Conservation (phyloP, 2,113 vertebrate species). For the Pyxicephalus adspersus region DNA sequence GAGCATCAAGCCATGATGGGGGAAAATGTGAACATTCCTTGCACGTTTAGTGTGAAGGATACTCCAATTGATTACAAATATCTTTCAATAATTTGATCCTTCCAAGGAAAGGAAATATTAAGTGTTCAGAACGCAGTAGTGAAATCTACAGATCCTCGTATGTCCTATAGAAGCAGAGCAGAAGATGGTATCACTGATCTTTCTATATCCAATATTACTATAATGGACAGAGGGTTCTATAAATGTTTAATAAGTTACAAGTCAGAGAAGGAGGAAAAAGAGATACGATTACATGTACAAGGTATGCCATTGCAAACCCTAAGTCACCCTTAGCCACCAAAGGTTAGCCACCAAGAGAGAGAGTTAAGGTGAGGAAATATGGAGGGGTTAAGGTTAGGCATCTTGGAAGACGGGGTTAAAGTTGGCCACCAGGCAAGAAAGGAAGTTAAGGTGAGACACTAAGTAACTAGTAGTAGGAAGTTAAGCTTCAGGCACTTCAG, state of each 20-base stretch:
- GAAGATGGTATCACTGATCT: not conserved
- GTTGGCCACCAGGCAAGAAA: no score
- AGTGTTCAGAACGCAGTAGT: not conserved
- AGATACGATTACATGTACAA: constrained; percentile 7
- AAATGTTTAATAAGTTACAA: constrained; percentile 5
- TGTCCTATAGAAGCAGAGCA: not conserved
- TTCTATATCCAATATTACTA: not conserved
- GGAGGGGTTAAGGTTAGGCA: no score
- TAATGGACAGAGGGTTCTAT: constrained; percentile 13
- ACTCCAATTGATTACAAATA: not conserved
- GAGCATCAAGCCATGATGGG: not conserved
- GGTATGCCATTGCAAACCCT: no score
- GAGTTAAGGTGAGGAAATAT: no score
- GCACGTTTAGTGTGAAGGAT: not conserved
- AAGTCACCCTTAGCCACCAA: no score
- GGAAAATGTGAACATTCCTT: not conserved
- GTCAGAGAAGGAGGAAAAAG: not conserved
- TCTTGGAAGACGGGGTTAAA: no score
- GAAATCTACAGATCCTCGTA: not conserved
- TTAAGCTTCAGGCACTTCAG: no score
- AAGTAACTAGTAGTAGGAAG: no score
- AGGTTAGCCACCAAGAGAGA: no score
- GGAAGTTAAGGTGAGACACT: no score
- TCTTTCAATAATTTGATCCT: not conserved
- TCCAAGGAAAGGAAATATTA: not conserved